phyloP scores from a whole-genome alignment of 2,888 invertebrate genomes.

The Theodoxus fluviatilis region DNA sequence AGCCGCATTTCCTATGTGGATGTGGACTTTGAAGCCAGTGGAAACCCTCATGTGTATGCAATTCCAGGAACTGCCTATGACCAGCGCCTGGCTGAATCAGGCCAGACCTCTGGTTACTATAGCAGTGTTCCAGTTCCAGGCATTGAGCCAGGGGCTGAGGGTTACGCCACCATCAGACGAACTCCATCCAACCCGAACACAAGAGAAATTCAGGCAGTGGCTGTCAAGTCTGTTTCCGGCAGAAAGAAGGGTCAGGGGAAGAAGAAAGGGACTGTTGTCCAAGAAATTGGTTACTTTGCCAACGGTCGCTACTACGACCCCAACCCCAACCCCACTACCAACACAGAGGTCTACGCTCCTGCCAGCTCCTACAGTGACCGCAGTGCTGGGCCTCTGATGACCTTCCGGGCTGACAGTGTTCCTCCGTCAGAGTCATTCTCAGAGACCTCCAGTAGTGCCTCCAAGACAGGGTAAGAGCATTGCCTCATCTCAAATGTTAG shows the following conservation, averaged over 20 bases:
- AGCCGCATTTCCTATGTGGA: constrained; percentile 52
- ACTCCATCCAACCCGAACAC: constrained; percentile 37
- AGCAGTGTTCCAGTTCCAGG: constrained; percentile 55
- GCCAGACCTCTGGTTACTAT: constrained; percentile 42
- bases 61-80: constrained; percentile 39
- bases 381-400: constrained; percentile 48
- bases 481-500: background rate
- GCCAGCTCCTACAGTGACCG: constrained; percentile 56
- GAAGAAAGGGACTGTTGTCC: too few species aligned
- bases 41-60: constrained; percentile 35
- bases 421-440: constrained; percentile 40
- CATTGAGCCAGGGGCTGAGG: too few species aligned
- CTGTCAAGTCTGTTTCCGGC: too few species aligned
- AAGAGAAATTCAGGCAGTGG: constrained; percentile 38
- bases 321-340: constrained; percentile 39
- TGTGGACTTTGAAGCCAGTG: constrained; percentile 37
- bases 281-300: constrained; percentile 54
- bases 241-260: too few species aligned
- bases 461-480: constrained; percentile 42
- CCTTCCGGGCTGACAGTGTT: constrained; percentile 50
- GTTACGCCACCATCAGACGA: constrained; percentile 34
- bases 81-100: constrained; percentile 33
- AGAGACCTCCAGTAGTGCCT: constrained; percentile 40
- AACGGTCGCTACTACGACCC: constrained; percentile 57
- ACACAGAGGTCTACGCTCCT: constrained; percentile 50